These are phyloP conservation scores for Mungos mungo DNA, from an alignment of 2,113 vertebrate genomes.

Conservation along the genomic window DNA sequence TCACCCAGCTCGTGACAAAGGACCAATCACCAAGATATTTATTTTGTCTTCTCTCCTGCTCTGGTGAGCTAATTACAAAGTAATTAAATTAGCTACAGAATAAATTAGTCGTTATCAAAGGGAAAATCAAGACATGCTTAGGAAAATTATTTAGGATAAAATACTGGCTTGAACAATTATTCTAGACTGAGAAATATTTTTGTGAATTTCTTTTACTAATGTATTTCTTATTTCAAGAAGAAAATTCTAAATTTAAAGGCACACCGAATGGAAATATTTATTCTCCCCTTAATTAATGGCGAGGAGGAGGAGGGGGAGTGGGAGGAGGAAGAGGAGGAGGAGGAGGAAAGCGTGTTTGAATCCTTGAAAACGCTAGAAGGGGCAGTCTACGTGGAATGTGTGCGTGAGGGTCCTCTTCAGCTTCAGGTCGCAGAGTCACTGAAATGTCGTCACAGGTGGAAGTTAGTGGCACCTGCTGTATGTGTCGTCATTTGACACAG, in stretches of 20 bases:
- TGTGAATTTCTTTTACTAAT: not conserved
- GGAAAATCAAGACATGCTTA: conserved; percentile 40
- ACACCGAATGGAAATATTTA: not conserved
- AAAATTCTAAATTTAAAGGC: conserved; percentile 30
- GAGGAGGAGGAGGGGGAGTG: not conserved
- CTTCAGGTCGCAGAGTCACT: not conserved
- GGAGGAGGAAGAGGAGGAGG: not conserved
- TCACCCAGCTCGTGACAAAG: conserved; percentile 34
- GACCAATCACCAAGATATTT: conserved; percentile 49
- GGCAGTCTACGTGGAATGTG: not conserved
- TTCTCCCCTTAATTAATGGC: not conserved
- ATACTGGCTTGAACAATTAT: not conserved
- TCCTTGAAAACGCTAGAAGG: not conserved
- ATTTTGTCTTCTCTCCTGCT: conserved; percentile 61
- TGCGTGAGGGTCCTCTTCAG: not conserved
- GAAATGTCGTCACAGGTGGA: not conserved
- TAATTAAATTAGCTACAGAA: conserved; percentile 69
- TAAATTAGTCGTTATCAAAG: conserved; percentile 66
- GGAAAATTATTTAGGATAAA: conserved; percentile 51
- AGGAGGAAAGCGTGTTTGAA: not conserved
- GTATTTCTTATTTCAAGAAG: not conserved
- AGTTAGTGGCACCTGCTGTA: not conserved
- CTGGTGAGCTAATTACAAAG: conserved; percentile 66
- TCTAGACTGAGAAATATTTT: conserved; percentile 39
- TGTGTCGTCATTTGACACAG: not conserved